Conservation (phyloP, 2,113 vertebrate genomes). For the Notiomystis cincta region DNA sequence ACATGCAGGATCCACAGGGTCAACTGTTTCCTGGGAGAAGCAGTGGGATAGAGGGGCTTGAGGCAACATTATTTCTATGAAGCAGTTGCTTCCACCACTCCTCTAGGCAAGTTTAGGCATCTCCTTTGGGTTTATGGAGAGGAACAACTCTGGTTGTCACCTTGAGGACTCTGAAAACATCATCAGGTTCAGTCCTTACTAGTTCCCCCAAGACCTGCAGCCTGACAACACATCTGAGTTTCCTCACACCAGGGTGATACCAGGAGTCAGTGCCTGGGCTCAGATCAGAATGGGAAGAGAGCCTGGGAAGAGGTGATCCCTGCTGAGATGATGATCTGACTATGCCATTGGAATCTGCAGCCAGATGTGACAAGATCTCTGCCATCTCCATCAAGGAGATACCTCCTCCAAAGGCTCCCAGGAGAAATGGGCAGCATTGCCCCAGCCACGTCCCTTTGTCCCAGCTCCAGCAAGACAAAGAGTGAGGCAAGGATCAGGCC, state of each 20-base stretch:
- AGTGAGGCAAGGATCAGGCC: accelerated
- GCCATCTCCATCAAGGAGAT: neutral
- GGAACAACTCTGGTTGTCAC: neutral
- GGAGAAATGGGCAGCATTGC: neutral
- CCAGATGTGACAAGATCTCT: neutral
- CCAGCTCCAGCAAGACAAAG: neutral
- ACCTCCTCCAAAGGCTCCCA: neutral
- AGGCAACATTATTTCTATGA: neutral
- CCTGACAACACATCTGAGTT: neutral
- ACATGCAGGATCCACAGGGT: neutral
- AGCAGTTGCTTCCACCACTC: neutral
- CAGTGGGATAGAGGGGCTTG: neutral
- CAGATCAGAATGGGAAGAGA: neutral
- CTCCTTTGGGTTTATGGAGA: neutral
- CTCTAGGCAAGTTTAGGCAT: neutral
- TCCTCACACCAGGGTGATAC: neutral
- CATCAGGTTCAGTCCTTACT: neutral
- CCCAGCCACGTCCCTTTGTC: neutral
- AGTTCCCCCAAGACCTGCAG: neutral
- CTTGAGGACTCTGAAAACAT: neutral
- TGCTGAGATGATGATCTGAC: neutral
- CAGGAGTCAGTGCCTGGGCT: neutral
- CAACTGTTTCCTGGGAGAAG: neutral
- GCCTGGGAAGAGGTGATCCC: neutral
- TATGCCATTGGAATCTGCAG: neutral